Conservation (phyloP, 2,113 vertebrate species). For the Microcebus griseorufus region DNA sequence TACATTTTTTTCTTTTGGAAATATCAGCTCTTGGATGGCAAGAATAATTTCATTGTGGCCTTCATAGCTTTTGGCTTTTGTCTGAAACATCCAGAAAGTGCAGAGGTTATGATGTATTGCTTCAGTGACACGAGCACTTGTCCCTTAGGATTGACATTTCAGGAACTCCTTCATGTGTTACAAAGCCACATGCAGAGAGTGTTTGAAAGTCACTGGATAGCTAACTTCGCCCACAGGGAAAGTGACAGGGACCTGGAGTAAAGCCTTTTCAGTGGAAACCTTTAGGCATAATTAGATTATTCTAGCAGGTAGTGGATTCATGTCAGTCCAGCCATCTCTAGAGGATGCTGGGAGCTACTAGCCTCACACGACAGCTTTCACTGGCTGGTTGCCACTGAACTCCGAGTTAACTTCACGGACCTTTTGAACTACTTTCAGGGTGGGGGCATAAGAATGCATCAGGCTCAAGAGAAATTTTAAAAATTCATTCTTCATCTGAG, state of each 20-base stretch:
- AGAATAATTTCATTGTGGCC: conserved; percentile 61
- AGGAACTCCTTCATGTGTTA: conserved; percentile 75
- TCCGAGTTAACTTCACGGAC: conserved; percentile 52
- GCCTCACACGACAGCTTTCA: not conserved
- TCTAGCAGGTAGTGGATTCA: conserved; percentile 61
- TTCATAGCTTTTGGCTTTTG: conserved; percentile 64
- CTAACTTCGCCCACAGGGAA: conserved; percentile 68
- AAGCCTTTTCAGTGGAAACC: conserved; percentile 67
- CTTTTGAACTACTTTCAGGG: conserved; percentile 59
- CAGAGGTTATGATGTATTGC: conserved; percentile 68
- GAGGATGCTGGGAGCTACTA: conserved; percentile 30
- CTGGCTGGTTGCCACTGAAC: conserved; percentile 54
- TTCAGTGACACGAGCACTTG: conserved; percentile 55
- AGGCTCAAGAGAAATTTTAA: conserved; percentile 52
- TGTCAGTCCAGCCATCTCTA: conserved; percentile 64
- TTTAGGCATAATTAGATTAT: conserved; percentile 77
- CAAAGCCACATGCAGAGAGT: conserved; percentile 65
- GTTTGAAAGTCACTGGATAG: conserved; percentile 70
- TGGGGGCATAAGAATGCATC: not conserved
- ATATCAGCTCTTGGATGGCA: conserved; percentile 52
- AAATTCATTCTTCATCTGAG: not conserved
- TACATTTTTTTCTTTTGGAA: conserved; percentile 57
- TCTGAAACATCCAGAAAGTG: conserved; percentile 62
- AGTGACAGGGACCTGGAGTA: conserved; percentile 64
- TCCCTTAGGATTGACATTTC: conserved; percentile 76